phyloP scores from a whole-genome alignment of 2,888 invertebrate species.

The Phorcus lineatus region DNA sequence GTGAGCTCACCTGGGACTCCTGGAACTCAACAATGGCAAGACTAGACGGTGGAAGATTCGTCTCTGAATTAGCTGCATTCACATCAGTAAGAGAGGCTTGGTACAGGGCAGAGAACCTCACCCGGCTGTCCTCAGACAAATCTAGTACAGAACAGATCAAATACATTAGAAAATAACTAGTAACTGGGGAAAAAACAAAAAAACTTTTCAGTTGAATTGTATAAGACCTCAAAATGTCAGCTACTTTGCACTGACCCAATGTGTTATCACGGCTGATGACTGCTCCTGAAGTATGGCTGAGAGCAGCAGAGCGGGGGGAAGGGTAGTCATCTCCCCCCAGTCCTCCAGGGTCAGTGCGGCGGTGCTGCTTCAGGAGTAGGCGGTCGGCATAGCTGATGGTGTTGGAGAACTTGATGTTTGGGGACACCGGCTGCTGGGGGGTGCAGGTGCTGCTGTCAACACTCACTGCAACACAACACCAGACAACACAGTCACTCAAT shows the following conservation, averaged over 20 bases:
- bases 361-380: constrained; percentile 71
- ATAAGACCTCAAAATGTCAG: no score
- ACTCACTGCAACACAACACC: constrained; percentile 54
- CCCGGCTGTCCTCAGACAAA: constrained; percentile 43
- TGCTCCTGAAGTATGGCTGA: no score
- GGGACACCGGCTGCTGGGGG: constrained; percentile 37
- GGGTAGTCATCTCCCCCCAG: not conserved
- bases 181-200: no score
- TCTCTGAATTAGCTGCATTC: not conserved
- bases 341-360: constrained; percentile 62
- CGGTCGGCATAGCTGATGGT: constrained; percentile 70
- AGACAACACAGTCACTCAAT: not conserved
- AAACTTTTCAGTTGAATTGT: no score
- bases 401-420: constrained; percentile 66
- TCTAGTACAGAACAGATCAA: not conserved
- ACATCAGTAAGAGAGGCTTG: constrained; percentile 42
- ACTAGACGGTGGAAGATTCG: not conserved
- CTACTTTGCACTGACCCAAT: no score
- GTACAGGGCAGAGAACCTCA: constrained; percentile 60
- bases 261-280: no score
- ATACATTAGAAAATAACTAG: no score
- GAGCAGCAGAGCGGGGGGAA: not conserved
- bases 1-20: constrained; percentile 32
- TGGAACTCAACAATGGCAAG: constrained; percentile 41
- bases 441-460: constrained; percentile 63